Conservation (phyloP, 2,797 vertebrate species). For the Melanotaenia boesemani region DNA sequence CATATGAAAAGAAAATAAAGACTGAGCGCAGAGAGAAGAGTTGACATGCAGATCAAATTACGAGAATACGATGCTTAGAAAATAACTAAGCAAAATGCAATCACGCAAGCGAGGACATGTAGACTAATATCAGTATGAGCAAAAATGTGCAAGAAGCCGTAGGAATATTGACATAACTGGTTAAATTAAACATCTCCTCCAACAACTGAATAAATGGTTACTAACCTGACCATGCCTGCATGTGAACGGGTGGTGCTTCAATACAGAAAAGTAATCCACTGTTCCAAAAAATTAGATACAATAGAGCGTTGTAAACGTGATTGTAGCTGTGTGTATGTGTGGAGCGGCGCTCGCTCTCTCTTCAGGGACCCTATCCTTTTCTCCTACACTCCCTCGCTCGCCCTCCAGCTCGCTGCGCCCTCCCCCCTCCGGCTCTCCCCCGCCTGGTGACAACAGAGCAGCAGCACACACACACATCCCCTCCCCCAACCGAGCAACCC, state of each 20-base stretch:
- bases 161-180: constrained; percentile 31
- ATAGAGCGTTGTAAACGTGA: constrained; percentile 34
- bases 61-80: background rate
- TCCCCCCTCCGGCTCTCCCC: constrained; percentile 50
- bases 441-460: constrained; percentile 78
- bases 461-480: constrained; percentile 47
- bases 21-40: background rate
- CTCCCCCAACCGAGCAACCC: constrained; percentile 69
- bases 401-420: constrained; percentile 60
- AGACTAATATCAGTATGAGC: constrained; percentile 19
- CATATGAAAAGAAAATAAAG: background rate
- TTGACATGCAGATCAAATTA: constrained; percentile 15
- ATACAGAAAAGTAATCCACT: constrained; percentile 63
- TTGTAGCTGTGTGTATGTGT: constrained; percentile 12
- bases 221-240: constrained; percentile 73
- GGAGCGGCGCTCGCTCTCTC: constrained; percentile 46
- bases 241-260: constrained; percentile 30
- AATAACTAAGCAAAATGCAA: background rate
- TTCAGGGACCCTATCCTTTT: constrained; percentile 75
- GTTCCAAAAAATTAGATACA: constrained; percentile 55
- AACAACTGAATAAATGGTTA: constrained; percentile 39
- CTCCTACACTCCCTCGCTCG: constrained; percentile 66
- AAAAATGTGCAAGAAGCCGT: constrained; percentile 51
- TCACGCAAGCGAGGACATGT: background rate
- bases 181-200: constrained; percentile 15